These are phyloP conservation scores for Podocnemis expansa DNA, from an alignment of 2,113 vertebrate genomes.

Conservation along the genomic window DNA sequence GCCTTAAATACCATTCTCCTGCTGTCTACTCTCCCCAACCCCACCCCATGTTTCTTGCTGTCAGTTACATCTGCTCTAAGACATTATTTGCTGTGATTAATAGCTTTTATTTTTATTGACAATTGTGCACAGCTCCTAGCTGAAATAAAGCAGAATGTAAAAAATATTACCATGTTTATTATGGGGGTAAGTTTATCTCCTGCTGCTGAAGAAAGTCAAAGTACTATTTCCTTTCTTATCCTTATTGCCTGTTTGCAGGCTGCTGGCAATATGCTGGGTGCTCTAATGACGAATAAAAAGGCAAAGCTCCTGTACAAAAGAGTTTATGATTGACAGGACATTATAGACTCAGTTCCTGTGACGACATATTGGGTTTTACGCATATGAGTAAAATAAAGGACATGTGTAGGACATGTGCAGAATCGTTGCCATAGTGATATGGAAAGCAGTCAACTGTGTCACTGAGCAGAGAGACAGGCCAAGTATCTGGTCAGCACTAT, in stretches of 20 bases:
- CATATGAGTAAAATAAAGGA: background rate
- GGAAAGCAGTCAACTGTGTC: background rate
- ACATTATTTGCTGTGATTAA: background rate
- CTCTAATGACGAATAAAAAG: background rate
- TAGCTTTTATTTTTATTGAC: slow-evolving; percentile 4
- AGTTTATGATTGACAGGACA: background rate
- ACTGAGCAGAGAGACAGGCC: background rate
- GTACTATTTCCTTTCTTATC: background rate
- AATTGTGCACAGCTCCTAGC: background rate
- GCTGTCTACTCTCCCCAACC: background rate
- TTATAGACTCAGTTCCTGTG: background rate
- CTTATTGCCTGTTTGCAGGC: background rate
- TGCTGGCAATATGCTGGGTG: background rate
- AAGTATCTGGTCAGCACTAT: background rate
- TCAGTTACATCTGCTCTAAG: background rate
- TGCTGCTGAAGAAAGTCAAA: background rate
- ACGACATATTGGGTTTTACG: background rate
- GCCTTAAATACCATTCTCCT: background rate
- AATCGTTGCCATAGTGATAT: background rate
- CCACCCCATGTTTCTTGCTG: background rate
- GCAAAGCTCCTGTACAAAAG: background rate
- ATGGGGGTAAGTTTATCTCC: background rate
- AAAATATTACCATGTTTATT: background rate
- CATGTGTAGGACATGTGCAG: background rate
- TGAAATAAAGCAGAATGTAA: background rate